phyloP scores from a whole-genome alignment of 2,113 vertebrate species.

The Tupaia chinensis region DNA sequence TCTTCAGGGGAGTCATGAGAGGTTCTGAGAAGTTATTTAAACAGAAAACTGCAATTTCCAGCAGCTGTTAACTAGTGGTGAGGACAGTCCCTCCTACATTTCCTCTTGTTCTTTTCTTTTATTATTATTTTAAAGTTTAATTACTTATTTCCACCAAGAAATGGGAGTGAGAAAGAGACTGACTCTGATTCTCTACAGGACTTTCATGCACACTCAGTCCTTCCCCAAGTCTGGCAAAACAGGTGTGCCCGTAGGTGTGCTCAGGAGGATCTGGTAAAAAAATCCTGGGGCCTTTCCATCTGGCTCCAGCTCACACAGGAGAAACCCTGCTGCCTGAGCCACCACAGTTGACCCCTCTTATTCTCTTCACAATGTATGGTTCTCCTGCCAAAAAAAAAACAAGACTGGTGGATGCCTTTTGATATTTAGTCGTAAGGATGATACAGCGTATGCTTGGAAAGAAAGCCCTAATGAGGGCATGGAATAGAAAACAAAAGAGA shows the following conservation, averaged over 20 bases:
- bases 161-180: too few species aligned
- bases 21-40: not conserved
- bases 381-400: not conserved
- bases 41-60: not conserved
- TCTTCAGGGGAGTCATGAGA: not conserved
- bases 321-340: too few species aligned
- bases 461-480: not conserved
- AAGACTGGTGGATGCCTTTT: not conserved
- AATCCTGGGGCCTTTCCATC: too few species aligned
- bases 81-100: not conserved
- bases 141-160: too few species aligned
- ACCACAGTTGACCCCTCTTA: too few species aligned
- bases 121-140: too few species aligned
- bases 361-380: not conserved
- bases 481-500: slow-evolving; percentile 1
- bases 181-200: too few species aligned
- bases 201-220: too few species aligned
- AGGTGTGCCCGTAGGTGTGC: too few species aligned
- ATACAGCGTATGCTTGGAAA: not conserved
- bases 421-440: not conserved
- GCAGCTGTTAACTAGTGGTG: not conserved
- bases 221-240: too few species aligned
- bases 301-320: too few species aligned
- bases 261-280: too few species aligned
- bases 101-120: not conserved